Evolutionary conservation across 2,888 invertebrate genomes (phyloP), one percentile per base, ranked within the genome.

Genomic region (Griposia aprilina): DNA sequence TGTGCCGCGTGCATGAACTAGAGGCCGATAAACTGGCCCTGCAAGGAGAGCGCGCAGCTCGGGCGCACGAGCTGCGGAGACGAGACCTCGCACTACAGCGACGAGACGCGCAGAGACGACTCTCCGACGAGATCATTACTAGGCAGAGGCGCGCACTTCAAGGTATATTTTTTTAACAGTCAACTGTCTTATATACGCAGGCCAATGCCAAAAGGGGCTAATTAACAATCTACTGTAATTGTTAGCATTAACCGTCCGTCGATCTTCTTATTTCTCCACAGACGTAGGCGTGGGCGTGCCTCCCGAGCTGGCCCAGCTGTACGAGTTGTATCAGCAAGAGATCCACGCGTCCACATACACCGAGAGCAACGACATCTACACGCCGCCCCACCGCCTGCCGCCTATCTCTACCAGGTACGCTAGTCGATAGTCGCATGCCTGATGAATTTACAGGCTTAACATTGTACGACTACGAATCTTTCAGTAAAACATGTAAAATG

Each of bases 1-100:
- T 99, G 93, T 98, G 99, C 91, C 97, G 98, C 87, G 99, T 99
- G 60, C 99, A 99, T 93, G 99, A 99, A 94, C 97, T 99, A 76
- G 99, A 99, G 95, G 99, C 99, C 0, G 99, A 99, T 93, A 99
- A 99, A 96, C 98, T 98, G 95, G 99, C 99, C 89, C 97, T 99
- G 90, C 99, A 99, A 94, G 98, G 99, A 5, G 98, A 98, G 92
- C 97, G 98, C 57, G 97, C 99, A 77, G 98, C 99, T 68, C 97
- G 98, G 45, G 98, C 99, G 89, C 99, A 99, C 90, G 99, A 99
- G 92, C 97, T 99, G 78, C 97, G 98, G 63, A 97, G 99, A 79
- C 97, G 99, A 68, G 99, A 99, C 92, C 97, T 99, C 82, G 98
- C 99, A 89, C 97, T 99, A 84, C 97, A 99, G 85, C 97, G 99